phyloP scores from a whole-genome alignment of 2,797 vertebrate species.

The Chloroceryle inda region DNA sequence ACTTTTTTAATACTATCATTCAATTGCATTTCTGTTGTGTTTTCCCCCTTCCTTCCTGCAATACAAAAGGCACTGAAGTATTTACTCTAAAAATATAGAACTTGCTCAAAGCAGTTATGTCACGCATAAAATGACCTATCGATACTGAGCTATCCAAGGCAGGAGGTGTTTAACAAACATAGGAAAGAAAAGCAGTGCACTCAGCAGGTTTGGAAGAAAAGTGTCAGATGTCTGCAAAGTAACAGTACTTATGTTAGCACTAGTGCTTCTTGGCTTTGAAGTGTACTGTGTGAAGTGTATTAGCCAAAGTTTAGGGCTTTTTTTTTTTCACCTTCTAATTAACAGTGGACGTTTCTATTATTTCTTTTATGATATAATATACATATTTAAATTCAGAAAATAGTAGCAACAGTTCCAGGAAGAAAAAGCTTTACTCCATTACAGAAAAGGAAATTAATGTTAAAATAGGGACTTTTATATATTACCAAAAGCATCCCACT shows the following conservation, averaged over 20 bases:
- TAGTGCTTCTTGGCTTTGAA: slow-evolving; percentile 38
- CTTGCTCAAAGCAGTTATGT: background rate
- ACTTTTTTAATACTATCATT: slow-evolving; percentile 63
- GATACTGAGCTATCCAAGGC: background rate
- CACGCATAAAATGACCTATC: background rate
- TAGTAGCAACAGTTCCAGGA: background rate
- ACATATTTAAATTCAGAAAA: background rate
- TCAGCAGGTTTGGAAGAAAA: background rate
- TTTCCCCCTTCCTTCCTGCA: background rate
- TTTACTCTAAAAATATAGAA: slow-evolving; percentile 23
- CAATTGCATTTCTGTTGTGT: background rate
- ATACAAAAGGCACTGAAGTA: slow-evolving; percentile 16
- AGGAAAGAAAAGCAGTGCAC: background rate
- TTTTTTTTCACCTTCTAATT: slow-evolving; percentile 11
- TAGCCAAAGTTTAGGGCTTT: background rate
- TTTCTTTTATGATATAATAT: background rate
- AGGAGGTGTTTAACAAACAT: background rate
- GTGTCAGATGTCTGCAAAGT: slow-evolving; percentile 40
- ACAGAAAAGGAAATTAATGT: background rate
- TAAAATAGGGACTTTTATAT: background rate
- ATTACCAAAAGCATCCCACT: background rate
- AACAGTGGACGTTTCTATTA: background rate
- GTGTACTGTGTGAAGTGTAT: background rate
- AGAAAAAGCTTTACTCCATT: background rate
- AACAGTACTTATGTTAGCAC: slow-evolving; percentile 43